phyloP scores from a whole-genome alignment of 2,888 invertebrate species.

The Rotaria macrura region DNA sequence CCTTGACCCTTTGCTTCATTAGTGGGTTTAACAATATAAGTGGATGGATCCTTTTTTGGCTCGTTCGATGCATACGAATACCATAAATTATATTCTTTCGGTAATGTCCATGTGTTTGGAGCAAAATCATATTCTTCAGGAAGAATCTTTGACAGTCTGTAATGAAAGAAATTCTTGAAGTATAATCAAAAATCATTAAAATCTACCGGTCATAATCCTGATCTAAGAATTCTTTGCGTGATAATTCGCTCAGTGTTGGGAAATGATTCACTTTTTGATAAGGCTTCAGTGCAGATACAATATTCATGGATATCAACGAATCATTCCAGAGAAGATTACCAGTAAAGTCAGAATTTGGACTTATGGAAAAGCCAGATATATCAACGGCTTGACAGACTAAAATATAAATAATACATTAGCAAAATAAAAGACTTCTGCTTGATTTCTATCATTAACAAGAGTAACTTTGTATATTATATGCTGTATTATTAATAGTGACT shows the following conservation, averaged over 20 bases:
- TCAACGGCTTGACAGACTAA: not conserved
- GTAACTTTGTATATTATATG: no score
- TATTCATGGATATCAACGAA: constrained; percentile 45
- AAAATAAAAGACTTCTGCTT: no score
- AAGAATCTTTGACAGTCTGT: constrained; percentile 34
- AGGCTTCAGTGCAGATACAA: constrained; percentile 46
- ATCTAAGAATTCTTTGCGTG: constrained; percentile 48
- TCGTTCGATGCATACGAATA: constrained; percentile 45
- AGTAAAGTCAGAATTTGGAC: not conserved
- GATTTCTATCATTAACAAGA: no score
- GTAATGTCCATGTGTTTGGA: constrained; percentile 49
- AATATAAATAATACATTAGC: no score
- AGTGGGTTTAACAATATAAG: constrained; percentile 48
- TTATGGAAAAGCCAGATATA: not conserved
- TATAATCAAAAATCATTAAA: not conserved
- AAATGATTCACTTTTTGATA: constrained; percentile 50
- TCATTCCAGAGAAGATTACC: constrained; percentile 49
- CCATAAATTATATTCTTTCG: constrained; percentile 43
- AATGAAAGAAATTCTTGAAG: not conserved
- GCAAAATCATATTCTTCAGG: constrained; percentile 48
- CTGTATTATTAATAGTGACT: no score
- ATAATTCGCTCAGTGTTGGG: constrained; percentile 49
- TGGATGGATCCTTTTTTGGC: constrained; percentile 43
- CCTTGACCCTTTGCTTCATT: constrained; percentile 51
- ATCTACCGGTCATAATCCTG: constrained; percentile 45